phyloP scores from a whole-genome alignment of 2,888 invertebrate genomes.

The Tipula lateralis region DNA sequence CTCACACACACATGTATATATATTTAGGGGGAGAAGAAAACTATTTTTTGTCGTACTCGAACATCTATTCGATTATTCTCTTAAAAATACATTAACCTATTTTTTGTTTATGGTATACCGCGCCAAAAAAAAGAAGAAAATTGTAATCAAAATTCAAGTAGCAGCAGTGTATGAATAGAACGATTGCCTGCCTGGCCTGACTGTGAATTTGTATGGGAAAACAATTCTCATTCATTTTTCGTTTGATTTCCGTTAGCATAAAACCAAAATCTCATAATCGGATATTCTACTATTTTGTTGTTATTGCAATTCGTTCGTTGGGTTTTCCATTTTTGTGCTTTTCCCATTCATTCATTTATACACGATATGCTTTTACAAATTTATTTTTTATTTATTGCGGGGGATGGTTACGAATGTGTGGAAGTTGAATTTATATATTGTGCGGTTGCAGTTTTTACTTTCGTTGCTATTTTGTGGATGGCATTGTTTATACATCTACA shows the following conservation, averaged over 20 bases:
- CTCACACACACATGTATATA: no score
- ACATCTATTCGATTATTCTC: not conserved
- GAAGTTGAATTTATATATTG: not conserved
- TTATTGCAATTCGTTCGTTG: not conserved
- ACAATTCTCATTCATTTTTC: not conserved
- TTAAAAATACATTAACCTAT: conserved; percentile 15
- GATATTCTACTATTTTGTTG: not conserved
- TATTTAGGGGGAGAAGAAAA: not conserved
- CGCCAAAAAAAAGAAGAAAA: not conserved
- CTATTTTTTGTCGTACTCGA: not conserved
- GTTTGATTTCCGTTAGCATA: not conserved
- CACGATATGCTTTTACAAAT: not conserved
- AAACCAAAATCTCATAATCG: conserved; percentile 19
- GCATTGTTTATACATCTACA: not conserved
- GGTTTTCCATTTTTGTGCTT: not conserved
- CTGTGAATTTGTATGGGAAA: not conserved
- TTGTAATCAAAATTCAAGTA: not conserved
- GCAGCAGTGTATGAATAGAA: not conserved
- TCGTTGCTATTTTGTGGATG: not conserved
- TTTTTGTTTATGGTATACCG: not conserved
- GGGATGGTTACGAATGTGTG: not conserved
- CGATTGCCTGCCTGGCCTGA: not conserved
- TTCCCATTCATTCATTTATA: not conserved
- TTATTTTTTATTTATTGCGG: not conserved
- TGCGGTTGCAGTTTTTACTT: not conserved